A percentile compares a stretch with the other conserved stretches of the same genome.
These are phyloP conservation scores for Caenorhabditis angaria DNA, from an alignment of 2,888 invertebrate genomes.

Conservation along the genomic window DNA sequence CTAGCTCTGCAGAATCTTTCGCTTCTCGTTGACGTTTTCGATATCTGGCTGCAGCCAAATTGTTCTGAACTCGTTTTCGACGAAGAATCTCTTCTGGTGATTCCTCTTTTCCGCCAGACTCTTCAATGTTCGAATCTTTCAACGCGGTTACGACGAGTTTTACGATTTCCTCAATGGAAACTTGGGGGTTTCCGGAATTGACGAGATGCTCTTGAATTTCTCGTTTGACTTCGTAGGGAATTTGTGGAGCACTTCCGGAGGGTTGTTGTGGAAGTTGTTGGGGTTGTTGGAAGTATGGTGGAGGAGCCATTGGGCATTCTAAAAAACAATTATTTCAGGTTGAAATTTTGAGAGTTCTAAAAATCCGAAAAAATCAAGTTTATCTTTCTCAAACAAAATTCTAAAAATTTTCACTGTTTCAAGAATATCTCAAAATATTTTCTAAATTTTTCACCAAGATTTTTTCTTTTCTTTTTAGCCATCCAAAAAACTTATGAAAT, in stretches of 20 bases:
- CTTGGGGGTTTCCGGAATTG: constrained; percentile 22
- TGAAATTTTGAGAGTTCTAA: neutral
- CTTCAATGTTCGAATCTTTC: constrained; percentile 52
- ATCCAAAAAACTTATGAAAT: no score
- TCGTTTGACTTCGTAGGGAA: constrained; percentile 34
- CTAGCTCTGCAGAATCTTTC: constrained; percentile 47
- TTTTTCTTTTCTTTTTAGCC: no score
- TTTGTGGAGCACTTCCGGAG: neutral
- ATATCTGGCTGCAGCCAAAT: constrained; percentile 67
- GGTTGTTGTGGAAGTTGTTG: constrained; percentile 11
- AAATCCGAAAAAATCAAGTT: neutral
- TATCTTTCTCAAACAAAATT: no score
- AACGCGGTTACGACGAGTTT: constrained; percentile 62
- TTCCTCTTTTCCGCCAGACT: constrained; percentile 33
- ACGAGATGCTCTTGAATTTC: constrained; percentile 41
- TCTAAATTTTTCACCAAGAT: no score
- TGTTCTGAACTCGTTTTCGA: constrained; percentile 66
- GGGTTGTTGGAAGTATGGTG: constrained; percentile 34
- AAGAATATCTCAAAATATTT: no score
- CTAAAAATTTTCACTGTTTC: no score
- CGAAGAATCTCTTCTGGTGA: constrained; percentile 63
- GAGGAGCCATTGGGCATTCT: constrained; percentile 45
- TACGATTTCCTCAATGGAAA: constrained; percentile 62
- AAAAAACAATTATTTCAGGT: constrained; percentile 5
- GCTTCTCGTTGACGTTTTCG: constrained; percentile 63